Base-by-base conservation (phyloP, 2,888 invertebrate species). In the Colostygia pectinataria region DNA sequence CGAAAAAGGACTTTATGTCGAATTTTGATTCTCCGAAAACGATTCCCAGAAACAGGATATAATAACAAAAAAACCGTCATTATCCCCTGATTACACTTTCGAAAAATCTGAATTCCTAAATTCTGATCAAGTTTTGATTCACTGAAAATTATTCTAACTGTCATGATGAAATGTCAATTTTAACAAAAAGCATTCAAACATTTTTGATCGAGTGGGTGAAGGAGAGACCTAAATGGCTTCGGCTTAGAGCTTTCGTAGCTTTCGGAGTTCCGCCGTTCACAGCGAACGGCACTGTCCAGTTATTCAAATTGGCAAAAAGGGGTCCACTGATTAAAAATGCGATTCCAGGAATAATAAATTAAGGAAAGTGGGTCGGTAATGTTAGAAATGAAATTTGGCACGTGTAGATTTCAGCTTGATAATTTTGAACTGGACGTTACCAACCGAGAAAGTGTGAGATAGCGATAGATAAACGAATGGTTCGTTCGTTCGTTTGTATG, bases 321-420 rank as follows among this genome's bases (percentile, higher is more conserved):
- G 57, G 55, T 59, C 64, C 65, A 69, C 69, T 80, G 77, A 83
- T 85, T 84, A 82, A 84, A 85, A 85, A 84, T 79, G 62, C 80
- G 79, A 73, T 46, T 46, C 38, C 20, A 29, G 27, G 51, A 45
- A 53, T 62, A 57, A 64, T 57, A 63, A 65, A 61, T 55, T 49
- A 47, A 8, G 12, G 38, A 44, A 65, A 61, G 51, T 58, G 54
- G 59, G 60, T 61, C 52, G 27, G n/a, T 4, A 47, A 32, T 39
- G 49, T 53, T 53, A 29, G 45, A 49, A 52, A 43, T 51, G 25
- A 53, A 50, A 53, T 42, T 55, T 47, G 60, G 63, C 39, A 51
- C 53, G 54, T 44, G 57, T 45, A 32, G 45, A 55, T 47, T 45
- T 36, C 53, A 49, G 52, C 15, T 36, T 20, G 56, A 36, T 63